Evolutionary conservation across 2,888 invertebrate species (phyloP).

Genomic region (Pammene aurita): DNA sequence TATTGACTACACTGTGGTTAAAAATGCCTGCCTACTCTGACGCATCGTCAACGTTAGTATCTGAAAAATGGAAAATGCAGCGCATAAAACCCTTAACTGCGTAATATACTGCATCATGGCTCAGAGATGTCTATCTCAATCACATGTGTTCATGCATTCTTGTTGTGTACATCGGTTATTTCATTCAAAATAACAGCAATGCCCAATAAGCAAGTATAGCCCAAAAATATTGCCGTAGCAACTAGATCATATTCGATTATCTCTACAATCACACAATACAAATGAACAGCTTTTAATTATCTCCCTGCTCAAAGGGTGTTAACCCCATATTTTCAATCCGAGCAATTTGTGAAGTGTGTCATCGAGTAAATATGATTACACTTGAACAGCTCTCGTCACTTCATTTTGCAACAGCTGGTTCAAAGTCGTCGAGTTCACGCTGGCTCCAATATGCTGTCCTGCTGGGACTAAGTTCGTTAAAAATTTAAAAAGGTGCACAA

Average conservation of each 20-base stretch:
- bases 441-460: constrained; percentile 55
- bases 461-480: constrained; percentile 12
- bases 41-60: too few relatives aligned
- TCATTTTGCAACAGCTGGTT: constrained; percentile 32
- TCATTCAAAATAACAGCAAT: too few relatives aligned
- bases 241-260: not conserved
- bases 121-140: too few relatives aligned
- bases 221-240: not conserved
- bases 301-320: not conserved
- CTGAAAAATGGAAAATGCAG: too few relatives aligned
- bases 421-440: constrained; percentile 47
- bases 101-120: too few relatives aligned
- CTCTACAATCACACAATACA: constrained; percentile 3
- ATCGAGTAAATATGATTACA: constrained; percentile 53
- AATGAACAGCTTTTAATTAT: constrained; percentile 6
- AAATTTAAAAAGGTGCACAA: not conserved
- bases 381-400: constrained; percentile 48
- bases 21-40: too few relatives aligned
- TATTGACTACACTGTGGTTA: too few relatives aligned
- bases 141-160: too few relatives aligned
- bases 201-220: not conserved
- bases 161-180: too few relatives aligned
- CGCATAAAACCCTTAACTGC: too few relatives aligned
- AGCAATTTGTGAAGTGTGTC: constrained; percentile 21
- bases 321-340: constrained; percentile 18